A percentile compares a stretch with the other conserved stretches of the same genome.
These are phyloP conservation scores for Phrynocephalus vlangalii DNA, from an alignment of 2,797 vertebrate species.

Conservation along the genomic window DNA sequence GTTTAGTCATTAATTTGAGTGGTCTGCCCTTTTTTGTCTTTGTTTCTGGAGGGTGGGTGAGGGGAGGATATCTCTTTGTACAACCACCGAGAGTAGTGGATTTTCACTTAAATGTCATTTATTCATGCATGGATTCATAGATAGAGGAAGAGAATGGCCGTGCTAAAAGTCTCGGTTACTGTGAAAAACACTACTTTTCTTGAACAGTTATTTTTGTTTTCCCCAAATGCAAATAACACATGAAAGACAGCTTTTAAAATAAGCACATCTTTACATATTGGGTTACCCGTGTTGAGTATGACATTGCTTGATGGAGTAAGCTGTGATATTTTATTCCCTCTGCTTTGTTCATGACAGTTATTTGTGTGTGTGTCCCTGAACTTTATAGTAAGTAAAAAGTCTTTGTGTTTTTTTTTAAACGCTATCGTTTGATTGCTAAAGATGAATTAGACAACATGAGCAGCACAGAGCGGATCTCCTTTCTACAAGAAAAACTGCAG, in stretches of 20 bases:
- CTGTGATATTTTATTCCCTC: background rate
- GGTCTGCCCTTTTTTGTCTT: no score
- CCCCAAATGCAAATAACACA: background rate
- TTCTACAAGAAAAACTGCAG: conserved; percentile 97
- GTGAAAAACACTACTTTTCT: background rate
- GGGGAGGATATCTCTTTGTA: no score
- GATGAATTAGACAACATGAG: conserved; percentile 95
- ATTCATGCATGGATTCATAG: no score
- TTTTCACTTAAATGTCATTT: no score
- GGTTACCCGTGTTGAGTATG: background rate
- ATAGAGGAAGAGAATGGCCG: no score
- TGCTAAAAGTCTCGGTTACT: no score
- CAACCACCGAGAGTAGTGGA: no score
- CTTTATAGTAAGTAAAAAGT: background rate
- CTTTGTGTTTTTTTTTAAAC: background rate
- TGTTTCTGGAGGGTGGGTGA: no score
- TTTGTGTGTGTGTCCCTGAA: background rate
- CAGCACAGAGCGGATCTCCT: conserved; percentile 92
- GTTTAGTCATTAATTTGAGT: no score
- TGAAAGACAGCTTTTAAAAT: background rate
- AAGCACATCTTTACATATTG: background rate
- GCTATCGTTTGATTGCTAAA: conserved; percentile 64
- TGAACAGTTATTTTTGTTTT: background rate
- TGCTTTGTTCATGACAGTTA: background rate
- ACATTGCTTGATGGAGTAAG: fast-evolving